A percentile compares a stretch with the other conserved stretches of the same genome.
These are phyloP conservation scores for Callinectes sapidus DNA, from an alignment of 2,888 invertebrate species.

Conservation along the genomic window DNA sequence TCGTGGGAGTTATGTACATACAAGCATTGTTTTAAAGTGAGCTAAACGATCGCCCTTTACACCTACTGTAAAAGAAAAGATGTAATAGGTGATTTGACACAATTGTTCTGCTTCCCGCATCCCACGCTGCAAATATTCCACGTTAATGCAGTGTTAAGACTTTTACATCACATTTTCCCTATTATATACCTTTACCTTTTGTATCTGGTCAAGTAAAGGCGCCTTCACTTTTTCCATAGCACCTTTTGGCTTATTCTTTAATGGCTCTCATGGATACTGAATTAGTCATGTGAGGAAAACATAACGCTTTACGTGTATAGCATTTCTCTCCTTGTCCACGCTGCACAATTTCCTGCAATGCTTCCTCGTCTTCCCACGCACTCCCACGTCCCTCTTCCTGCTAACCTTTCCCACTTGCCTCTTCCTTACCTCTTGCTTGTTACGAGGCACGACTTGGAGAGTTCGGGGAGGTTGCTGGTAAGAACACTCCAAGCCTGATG, in stretches of 20 bases:
- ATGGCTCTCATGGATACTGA: no score
- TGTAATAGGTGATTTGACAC: background rate
- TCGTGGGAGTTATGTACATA: background rate
- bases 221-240: background rate
- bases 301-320: background rate
- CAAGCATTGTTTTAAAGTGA: background rate
- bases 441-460: constrained; percentile 35
- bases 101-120: background rate
- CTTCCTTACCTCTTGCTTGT: constrained; percentile 55
- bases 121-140: background rate
- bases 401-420: background rate
- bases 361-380: background rate
- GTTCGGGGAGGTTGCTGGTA: constrained; percentile 75
- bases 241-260: no score
- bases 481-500: constrained; percentile 75
- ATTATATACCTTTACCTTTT: background rate
- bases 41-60: background rate
- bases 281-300: background rate
- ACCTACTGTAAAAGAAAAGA: background rate
- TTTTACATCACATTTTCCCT: background rate
- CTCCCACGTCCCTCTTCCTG: background rate
- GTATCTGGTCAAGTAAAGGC: background rate
- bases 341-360: background rate
- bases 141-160: background rate
- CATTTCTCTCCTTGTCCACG: background rate